A percentile compares a stretch with the other conserved stretches of the same genome.
These are phyloP conservation scores for Papilio gigon DNA, from an alignment of 2,888 invertebrate genomes.

Conservation along the genomic window DNA sequence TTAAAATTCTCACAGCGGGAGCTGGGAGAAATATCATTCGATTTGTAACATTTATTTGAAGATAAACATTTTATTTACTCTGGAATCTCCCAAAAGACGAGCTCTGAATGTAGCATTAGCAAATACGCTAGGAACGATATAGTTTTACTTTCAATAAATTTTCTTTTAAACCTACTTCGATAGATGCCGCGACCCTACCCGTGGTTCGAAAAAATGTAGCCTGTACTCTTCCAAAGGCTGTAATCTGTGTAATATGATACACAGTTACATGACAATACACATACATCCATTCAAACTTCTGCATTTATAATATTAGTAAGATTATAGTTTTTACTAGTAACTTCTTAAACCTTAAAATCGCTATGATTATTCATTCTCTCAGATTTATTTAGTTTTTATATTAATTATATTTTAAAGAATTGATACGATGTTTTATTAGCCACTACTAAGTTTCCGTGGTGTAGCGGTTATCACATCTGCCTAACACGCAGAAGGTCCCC, in stretches of 20 bases:
- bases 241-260: no score
- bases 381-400: no score
- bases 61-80: constrained; percentile 14
- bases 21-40: constrained; percentile 19
- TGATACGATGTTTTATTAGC: background rate
- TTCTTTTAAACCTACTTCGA: no score
- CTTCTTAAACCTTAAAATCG: no score
- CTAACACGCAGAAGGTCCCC: constrained; percentile 95
- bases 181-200: no score
- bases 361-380: no score
- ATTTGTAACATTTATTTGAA: constrained; percentile 19
- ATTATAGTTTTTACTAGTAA: no score
- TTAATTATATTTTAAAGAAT: background rate
- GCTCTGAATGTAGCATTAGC: constrained; percentile 3
- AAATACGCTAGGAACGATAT: background rate
- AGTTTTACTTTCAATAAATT: background rate
- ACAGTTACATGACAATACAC: no score
- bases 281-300: no score
- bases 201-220: no score
- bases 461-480: constrained; percentile 96
- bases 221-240: no score
- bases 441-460: constrained; percentile 86
- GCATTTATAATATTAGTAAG: no score
- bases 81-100: constrained; percentile 8
- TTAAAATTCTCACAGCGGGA: constrained; percentile 20